Conservation (phyloP, 1,140 invertebrate species). For the Neodiprion fabricii region DNA sequence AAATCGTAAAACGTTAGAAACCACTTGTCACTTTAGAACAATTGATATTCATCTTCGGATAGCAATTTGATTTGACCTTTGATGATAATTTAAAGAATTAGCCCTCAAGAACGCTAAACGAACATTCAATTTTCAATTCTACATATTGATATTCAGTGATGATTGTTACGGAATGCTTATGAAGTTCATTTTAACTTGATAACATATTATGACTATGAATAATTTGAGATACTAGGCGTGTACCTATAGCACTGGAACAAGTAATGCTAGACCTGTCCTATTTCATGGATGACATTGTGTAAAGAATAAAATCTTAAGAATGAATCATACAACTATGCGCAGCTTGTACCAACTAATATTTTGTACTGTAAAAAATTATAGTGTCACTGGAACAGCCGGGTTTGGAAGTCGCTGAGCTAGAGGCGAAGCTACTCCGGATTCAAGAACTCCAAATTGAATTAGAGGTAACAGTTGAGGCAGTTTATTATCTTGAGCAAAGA, state of each 20-base stretch:
- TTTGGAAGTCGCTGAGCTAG: constrained; percentile 52
- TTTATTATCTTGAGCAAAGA: not conserved
- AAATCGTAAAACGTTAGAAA: too few species aligned
- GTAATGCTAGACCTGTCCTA: not conserved
- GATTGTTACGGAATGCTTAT: constrained; percentile 40
- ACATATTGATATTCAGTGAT: too few species aligned
- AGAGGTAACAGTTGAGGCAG: constrained; percentile 55
- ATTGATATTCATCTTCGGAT: too few species aligned
- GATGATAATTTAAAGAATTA: too few species aligned
- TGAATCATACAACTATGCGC: not conserved
- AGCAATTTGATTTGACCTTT: too few species aligned
- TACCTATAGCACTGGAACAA: not conserved
- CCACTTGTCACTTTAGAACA: too few species aligned
- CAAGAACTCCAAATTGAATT: constrained; percentile 69
- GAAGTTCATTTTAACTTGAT: constrained; percentile 42
- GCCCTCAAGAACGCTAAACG: too few species aligned
- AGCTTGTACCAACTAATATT: not conserved
- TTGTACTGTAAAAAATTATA: constrained; percentile 23
- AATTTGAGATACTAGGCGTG: not conserved
- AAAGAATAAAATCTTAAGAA: not conserved
- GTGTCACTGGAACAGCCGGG: constrained; percentile 56
- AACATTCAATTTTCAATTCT: too few species aligned
- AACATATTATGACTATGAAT: constrained; percentile 17
- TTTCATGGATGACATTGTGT: not conserved
- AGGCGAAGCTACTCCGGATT: constrained; percentile 61